phyloP scores from a whole-genome alignment of 2,113 vertebrate species.

The Callorhinus ursinus region DNA sequence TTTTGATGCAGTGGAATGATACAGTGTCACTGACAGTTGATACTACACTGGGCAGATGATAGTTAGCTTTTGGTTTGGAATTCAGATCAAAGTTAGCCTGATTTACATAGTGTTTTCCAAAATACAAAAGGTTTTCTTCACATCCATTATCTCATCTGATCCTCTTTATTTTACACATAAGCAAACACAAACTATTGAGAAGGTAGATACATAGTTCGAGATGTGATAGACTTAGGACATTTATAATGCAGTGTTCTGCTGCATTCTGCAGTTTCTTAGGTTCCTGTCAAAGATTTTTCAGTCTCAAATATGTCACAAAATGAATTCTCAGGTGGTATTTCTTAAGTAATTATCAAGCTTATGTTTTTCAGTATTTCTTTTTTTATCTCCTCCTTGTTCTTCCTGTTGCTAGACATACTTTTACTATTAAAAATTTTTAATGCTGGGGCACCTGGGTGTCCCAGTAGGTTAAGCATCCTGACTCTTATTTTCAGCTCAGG shows the following conservation, averaged over 20 bases:
- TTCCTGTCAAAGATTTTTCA: conserved; percentile 24
- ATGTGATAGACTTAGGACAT: background rate
- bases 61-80: background rate
- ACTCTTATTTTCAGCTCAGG: background rate
- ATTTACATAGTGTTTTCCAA: conserved; percentile 7
- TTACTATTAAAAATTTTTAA: background rate
- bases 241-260: background rate
- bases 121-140: conserved; percentile 15
- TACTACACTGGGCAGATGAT: background rate
- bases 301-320: background rate
- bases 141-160: background rate
- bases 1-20: background rate
- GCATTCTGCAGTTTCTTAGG: background rate
- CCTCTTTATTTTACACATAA: conserved; percentile 15
- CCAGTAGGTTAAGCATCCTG: background rate
- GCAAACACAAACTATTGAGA: conserved; percentile 14
- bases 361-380: background rate
- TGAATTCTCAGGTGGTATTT: background rate
- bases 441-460: background rate
- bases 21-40: background rate
- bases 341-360: conserved; percentile 29
- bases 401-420: conserved; percentile 3
- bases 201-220: background rate
- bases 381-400: background rate
- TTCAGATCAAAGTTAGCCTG: background rate